A percentile compares a stretch with the other conserved stretches of the same genome.
These are phyloP conservation scores for Paratrypauchen microcephalus DNA, from an alignment of 2,797 vertebrate genomes.

Conservation along the genomic window DNA sequence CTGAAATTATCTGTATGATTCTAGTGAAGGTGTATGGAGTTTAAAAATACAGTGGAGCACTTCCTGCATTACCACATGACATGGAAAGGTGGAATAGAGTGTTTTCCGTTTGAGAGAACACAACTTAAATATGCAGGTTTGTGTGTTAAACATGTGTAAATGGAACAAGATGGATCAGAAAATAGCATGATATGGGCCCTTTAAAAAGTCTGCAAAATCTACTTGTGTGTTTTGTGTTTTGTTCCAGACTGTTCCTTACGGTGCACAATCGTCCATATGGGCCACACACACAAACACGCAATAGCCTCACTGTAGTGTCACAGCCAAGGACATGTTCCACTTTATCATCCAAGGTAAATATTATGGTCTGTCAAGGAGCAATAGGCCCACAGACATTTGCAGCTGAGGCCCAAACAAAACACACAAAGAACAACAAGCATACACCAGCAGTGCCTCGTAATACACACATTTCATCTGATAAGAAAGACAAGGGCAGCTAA, in stretches of 20 bases:
- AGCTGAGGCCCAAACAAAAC: constrained; percentile 53
- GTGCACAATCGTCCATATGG: neutral
- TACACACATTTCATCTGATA: constrained; percentile 15
- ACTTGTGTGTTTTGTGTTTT: neutral
- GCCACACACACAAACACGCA: neutral
- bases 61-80: no score
- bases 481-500: constrained; percentile 4
- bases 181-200: no score
- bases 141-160: no score
- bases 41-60: no score
- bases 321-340: constrained; percentile 28
- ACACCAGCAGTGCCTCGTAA: constrained; percentile 19
- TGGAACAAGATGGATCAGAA: no score
- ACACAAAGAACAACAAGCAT: constrained; percentile 28
- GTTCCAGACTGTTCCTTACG: neutral
- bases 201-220: no score
- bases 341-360: constrained; percentile 49
- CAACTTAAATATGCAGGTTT: no score
- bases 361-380: constrained; percentile 52
- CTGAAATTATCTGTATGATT: no score
- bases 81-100: no score
- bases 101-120: no score
- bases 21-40: no score
- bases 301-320: neutral
- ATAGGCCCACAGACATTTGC: constrained; percentile 43